Evolutionary conservation across 2,797 vertebrate genomes (phyloP).

Genomic region (Semaprochilodus insignis): DNA sequence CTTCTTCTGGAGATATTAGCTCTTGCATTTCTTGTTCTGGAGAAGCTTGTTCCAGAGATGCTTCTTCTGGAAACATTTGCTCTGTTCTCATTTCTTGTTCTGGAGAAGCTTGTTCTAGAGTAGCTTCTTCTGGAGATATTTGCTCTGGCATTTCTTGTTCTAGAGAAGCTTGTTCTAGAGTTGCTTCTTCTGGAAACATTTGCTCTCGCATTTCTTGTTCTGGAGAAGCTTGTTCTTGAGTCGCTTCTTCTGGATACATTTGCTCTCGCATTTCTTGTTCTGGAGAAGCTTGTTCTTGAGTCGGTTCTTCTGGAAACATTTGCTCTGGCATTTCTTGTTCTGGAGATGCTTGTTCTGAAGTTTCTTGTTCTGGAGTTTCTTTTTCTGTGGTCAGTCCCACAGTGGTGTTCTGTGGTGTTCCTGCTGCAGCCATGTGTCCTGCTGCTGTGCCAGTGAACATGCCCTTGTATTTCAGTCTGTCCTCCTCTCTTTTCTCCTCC

Average conservation of each 20-base stretch:
- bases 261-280: neutral
- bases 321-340: neutral
- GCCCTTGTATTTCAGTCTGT: constrained; percentile 81
- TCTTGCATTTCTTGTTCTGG: neutral
- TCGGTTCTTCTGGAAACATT: neutral
- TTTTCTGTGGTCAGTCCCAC: neutral
- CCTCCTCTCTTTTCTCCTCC: constrained; percentile 86
- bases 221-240: neutral
- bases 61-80: neutral
- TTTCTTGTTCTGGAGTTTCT: neutral
- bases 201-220: neutral
- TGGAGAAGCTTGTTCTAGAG: neutral
- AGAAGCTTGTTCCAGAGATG: neutral
- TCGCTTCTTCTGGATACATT: neutral
- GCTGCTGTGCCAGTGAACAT: constrained; percentile 72
- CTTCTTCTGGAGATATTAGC: neutral
- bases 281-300: neutral
- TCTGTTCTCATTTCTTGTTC: neutral
- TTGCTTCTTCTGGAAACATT: neutral
- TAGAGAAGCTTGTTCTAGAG: neutral
- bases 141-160: neutral
- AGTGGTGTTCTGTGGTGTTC: constrained; percentile 5
- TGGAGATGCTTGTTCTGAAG: neutral
- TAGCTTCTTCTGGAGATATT: neutral
- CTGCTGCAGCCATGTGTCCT: constrained; percentile 1